phyloP scores from a whole-genome alignment of 1,140 invertebrate genomes.

The Archivesica marissinica region DNA sequence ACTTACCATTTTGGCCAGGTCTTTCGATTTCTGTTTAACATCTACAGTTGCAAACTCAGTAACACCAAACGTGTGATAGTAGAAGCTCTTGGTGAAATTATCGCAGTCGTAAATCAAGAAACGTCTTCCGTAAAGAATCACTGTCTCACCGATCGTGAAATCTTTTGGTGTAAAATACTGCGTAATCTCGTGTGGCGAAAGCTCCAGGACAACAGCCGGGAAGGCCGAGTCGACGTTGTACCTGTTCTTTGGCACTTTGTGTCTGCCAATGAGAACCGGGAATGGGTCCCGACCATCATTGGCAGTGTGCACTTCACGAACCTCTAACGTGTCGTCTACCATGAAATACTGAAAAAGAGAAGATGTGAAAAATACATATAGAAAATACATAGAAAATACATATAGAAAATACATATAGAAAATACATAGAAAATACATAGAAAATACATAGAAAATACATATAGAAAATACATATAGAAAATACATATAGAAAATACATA shows the following conservation, averaged over 20 bases:
- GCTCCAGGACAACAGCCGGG: constrained; percentile 85
- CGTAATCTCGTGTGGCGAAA: constrained; percentile 88
- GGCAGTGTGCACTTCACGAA: constrained; percentile 89
- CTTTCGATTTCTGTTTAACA: constrained; percentile 73
- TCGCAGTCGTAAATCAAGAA: constrained; percentile 93
- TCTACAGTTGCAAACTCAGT: constrained; percentile 84
- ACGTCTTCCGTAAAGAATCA: constrained; percentile 91
- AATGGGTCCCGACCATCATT: constrained; percentile 91
- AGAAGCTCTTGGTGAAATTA: constrained; percentile 91
- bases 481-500: no score
- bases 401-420: no score
- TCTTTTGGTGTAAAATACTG: constrained; percentile 91
- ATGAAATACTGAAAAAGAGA: constrained; percentile 89
- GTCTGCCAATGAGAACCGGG: constrained; percentile 89
- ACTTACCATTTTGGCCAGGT: constrained; percentile 82
- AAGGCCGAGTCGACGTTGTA: constrained; percentile 87
- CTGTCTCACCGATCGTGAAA: constrained; percentile 90
- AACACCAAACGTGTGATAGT: constrained; percentile 87
- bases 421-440: no score
- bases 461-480: no score
- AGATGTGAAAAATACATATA: not conserved
- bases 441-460: no score
- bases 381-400: no score
- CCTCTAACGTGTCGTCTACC: constrained; percentile 91
- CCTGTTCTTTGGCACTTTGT: constrained; percentile 91